Conservation (phyloP, 2,888 invertebrate species). For the Vannuccia rotundouncinata region DNA sequence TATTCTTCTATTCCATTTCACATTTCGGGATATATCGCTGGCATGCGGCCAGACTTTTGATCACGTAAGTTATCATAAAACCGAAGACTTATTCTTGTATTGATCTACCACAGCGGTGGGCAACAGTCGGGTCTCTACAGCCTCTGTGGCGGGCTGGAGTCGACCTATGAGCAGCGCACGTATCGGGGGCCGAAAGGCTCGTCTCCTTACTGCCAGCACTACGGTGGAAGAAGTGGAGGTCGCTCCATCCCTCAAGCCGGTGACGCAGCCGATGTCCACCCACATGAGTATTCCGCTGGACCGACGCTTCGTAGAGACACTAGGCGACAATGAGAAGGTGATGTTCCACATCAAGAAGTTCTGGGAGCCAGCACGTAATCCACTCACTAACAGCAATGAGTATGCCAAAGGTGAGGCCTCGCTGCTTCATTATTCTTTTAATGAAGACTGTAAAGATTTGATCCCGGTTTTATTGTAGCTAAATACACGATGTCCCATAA, state of each 20-base stretch:
- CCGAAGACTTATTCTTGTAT: background rate
- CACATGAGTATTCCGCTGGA: background rate
- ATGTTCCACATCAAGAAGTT: constrained; percentile 26
- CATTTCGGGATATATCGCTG: no score
- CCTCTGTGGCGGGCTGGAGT: no score
- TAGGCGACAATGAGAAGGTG: constrained; percentile 7
- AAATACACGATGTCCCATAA: background rate
- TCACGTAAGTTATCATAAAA: no score
- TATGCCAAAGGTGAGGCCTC: background rate
- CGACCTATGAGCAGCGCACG: no score
- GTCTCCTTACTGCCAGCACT: no score
- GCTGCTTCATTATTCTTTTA: background rate
- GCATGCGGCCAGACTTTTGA: no score
- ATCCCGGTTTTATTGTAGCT: background rate
- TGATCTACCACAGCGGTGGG: background rate
- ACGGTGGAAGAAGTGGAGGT: background rate
- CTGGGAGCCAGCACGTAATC: background rate
- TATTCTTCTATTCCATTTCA: no score
- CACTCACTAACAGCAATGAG: background rate
- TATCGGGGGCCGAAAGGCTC: no score
- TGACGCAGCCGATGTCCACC: background rate
- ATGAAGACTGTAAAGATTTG: background rate
- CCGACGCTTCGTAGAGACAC: background rate
- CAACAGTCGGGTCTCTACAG: background rate
- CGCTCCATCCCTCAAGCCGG: background rate